These are phyloP conservation scores for Brassicogethes aeneus DNA, from an alignment of 2,888 invertebrate species.

Conservation along the genomic window DNA sequence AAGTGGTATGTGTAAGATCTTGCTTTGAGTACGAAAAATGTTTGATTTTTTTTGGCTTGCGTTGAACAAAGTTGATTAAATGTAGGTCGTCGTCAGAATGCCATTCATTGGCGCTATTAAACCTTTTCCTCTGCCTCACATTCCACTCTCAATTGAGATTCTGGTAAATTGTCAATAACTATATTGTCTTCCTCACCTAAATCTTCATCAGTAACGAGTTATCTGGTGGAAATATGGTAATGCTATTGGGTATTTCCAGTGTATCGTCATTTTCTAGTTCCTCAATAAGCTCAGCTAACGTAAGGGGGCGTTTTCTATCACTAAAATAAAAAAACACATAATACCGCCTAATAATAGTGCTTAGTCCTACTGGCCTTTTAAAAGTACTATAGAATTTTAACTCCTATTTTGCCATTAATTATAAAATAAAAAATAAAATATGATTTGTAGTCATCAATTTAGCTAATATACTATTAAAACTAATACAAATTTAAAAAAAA, in stretches of 20 bases:
- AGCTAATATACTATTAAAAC: no score
- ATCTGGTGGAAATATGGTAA: constrained; percentile 5
- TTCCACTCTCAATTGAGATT: constrained; percentile 3
- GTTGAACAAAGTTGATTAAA: constrained; percentile 5
- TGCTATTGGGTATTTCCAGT: constrained; percentile 2
- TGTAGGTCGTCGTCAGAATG: constrained; percentile 1
- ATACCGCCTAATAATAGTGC: no score
- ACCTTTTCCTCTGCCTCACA: constrained; percentile 1
- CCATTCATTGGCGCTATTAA: constrained; percentile 1
- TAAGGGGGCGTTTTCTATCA: constrained; percentile 4
- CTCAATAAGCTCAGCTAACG: constrained; percentile 5
- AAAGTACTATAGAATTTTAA: no score
- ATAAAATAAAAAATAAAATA: no score
- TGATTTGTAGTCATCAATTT: no score
- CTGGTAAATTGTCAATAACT: constrained; percentile 1
- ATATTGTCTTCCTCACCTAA: constrained; percentile 3
- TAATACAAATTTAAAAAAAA: no score
- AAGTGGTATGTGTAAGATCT: no score
- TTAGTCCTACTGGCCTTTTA: no score
- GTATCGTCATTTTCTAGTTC: constrained; percentile 5
- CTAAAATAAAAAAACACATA: no score
- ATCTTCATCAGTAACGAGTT: constrained; percentile 3
- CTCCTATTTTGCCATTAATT: no score
- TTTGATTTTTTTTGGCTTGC: no score
- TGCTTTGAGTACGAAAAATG: no score